phyloP scores from a whole-genome alignment of 2,888 invertebrate genomes.

The Antheraea yamamai region DNA sequence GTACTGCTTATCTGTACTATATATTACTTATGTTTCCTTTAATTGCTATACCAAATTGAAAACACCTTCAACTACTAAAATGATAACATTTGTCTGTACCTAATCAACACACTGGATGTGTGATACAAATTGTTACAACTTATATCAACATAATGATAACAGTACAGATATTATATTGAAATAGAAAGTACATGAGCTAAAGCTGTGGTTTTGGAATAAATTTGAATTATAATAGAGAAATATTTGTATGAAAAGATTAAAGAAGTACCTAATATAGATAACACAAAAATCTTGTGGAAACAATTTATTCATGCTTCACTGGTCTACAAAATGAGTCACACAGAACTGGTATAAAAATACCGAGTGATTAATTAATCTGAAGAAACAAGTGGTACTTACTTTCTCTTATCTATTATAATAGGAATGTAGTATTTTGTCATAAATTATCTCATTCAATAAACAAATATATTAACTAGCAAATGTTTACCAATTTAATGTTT shows the following conservation, averaged over 20 bases:
- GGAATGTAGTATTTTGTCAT: neutral
- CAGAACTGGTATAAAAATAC: neutral
- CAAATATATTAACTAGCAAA: neutral
- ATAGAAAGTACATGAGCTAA: neutral
- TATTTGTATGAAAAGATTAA: neutral
- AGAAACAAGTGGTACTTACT: neutral
- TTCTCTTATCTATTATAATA: neutral
- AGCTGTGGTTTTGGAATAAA: neutral
- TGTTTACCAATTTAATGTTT: neutral
- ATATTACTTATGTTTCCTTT: neutral
- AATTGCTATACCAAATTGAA: neutral
- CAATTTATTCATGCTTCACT: neutral
- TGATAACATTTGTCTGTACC: neutral
- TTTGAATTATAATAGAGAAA: neutral
- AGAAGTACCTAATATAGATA: neutral
- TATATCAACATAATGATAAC: constrained; percentile 14
- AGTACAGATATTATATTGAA: constrained; percentile 19
- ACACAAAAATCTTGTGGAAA: neutral
- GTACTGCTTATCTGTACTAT: neutral
- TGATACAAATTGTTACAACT: neutral
- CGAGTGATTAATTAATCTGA: neutral
- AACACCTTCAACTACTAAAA: neutral
- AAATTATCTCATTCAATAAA: neutral
- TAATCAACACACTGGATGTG: constrained; percentile 1
- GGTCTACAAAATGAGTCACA: neutral